Evolutionary conservation across 1,140 invertebrate genomes (phyloP), one percentile per base, ranked within the genome.

Genomic region (Dendroctonus ponderosae): DNA sequence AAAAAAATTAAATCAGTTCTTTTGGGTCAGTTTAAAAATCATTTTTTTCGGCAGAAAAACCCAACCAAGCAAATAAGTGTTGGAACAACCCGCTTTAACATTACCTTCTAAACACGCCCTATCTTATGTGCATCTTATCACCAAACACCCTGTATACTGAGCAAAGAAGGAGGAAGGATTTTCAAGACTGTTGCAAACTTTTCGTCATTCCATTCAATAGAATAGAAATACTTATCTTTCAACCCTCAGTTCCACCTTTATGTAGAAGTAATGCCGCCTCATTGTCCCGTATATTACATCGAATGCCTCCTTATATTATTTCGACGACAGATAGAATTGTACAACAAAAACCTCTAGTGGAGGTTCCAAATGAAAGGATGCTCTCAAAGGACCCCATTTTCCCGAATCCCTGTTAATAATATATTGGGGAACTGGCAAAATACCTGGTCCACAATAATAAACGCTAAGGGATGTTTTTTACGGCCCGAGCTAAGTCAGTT

Each of bases 381-480:
- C 8, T 39, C 52, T 54, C 52, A 54, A 54, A 54, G 52, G 52
- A 54, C 15, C 15, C 38, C 6, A 54, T 54, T 54, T 54, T 8
- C 8, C 52, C 12, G 52, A 39, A 54, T 54, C 52, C 52, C 26
- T 26, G 26, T 54, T 54, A 54, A 54, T 54, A 54, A 54, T 54
- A 12, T 54, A 54, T 26, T 9, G 6, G 15, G 15, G 3, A 51
- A 15, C 8, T 7, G 15, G 7, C 11, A 12, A 15, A 51, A 51
- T 12, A 51, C 15, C 11, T 46, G 7, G 14, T 15, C 7, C 3
- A 15, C 14, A 15, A 51, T 51, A 46, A 46, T 46, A 4, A 8
- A 46, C 43, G 43, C 43, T 12, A 12, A 1, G 26, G 26, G 26
- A 26, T 26, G 26, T 26, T 26, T 26, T 26, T 26, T 26, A 26